Evolutionary conservation across 2,113 vertebrate species (phyloP).

Genomic region (Campylomormyrus numenius): DNA sequence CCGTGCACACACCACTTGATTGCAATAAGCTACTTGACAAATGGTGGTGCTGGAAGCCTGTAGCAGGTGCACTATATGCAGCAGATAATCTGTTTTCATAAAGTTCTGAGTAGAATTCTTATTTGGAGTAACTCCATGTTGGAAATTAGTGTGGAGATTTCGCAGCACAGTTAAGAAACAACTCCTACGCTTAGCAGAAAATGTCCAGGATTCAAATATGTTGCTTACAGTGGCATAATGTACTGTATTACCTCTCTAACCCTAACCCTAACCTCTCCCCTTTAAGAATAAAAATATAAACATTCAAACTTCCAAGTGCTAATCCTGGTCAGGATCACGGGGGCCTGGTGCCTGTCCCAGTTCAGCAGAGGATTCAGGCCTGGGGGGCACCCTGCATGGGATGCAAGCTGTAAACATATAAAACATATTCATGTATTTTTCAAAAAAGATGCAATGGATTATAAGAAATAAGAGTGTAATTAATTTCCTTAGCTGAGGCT

Average conservation of each 20-base stretch:
- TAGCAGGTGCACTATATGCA: conserved; percentile 46
- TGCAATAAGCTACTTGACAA: conserved; percentile 53
- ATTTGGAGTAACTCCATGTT: conserved; percentile 42
- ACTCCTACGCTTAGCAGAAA: conserved; percentile 22
- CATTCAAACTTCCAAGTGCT: background rate
- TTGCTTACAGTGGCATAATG: background rate
- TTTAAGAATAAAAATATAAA: background rate
- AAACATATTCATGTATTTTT: background rate
- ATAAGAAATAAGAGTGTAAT: background rate
- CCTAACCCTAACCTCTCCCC: background rate
- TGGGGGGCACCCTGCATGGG: background rate
- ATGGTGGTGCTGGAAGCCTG: conserved; percentile 34
- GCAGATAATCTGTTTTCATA: conserved; percentile 56
- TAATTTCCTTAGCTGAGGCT: conserved; percentile 9
- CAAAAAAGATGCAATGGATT: background rate
- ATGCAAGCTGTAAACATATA: background rate
- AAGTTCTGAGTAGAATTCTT: conserved; percentile 44
- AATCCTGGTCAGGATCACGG: background rate
- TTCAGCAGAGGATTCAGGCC: background rate
- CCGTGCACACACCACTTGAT: conserved; percentile 45
- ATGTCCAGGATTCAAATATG: conserved; percentile 4
- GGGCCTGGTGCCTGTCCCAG: background rate
- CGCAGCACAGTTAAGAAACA: conserved; percentile 36
- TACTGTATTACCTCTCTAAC: background rate
- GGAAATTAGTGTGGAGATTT: conserved; percentile 47